Percentiles rank a stretch among this genome's conserved stretches.
Conservation (phyloP, 2,888 invertebrate species). For the Marronus borbonicus region DNA sequence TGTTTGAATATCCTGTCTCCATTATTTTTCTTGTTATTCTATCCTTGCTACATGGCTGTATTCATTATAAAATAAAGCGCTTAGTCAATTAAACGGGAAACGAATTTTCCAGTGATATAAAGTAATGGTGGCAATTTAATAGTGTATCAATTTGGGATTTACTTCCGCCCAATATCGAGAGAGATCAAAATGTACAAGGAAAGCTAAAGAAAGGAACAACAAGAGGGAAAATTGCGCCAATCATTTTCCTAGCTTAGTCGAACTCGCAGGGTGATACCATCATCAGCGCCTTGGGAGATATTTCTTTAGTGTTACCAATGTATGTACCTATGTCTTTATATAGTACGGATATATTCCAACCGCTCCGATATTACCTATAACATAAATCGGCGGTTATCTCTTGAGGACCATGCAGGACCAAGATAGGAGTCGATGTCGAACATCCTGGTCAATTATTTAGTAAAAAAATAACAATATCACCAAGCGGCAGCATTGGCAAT, state of each 20-base stretch:
- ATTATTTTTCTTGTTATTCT: too few relatives aligned
- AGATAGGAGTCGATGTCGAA: constrained; percentile 60
- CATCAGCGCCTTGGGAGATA: constrained; percentile 60
- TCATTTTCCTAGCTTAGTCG: constrained; percentile 53
- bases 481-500: constrained; percentile 2
- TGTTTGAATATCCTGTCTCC: too few relatives aligned
- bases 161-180: background rate
- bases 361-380: constrained; percentile 59
- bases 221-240: constrained; percentile 48
- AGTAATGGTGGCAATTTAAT: constrained; percentile 22
- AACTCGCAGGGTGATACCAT: constrained; percentile 56
- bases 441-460: constrained; percentile 63
- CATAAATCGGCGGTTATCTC: constrained; percentile 59
- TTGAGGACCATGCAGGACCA: constrained; percentile 58
- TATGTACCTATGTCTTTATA: constrained; percentile 57
- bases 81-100: constrained; percentile 10
- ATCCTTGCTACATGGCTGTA: too few relatives aligned
- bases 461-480: constrained; percentile 63
- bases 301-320: constrained; percentile 59
- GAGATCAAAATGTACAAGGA: background rate
- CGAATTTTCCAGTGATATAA: constrained; percentile 20
- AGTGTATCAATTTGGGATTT: constrained; percentile 33
- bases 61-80: constrained; percentile 14
- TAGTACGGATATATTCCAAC: constrained; percentile 55
- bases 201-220: background rate